A percentile compares a stretch with the other conserved stretches of the same genome.
Evolutionary conservation across 1,140 invertebrate genomes (phyloP).

Genomic region (Euglossa dilemma): DNA sequence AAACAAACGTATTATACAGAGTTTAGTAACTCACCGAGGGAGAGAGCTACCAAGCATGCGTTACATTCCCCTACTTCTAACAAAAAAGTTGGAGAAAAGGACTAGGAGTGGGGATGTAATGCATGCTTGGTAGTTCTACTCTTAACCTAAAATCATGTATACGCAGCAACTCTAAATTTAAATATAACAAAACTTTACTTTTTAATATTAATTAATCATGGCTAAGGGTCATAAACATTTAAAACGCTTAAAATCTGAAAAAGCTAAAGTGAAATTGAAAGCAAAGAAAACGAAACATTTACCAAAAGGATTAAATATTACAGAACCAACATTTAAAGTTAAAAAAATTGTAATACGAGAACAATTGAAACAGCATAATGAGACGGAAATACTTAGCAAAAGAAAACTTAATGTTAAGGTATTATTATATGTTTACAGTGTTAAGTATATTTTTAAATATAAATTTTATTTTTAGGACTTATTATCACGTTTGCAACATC

Average conservation of each 20-base stretch:
- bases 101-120: neutral
- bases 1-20: too few species aligned
- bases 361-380: conserved; percentile 87
- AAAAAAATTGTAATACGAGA: conserved; percentile 92
- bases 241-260: conserved; percentile 89
- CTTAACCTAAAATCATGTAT: neutral
- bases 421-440: conserved; percentile 51
- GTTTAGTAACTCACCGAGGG: too few species aligned
- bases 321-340: conserved; percentile 93
- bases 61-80: too few species aligned
- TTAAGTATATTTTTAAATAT: neutral
- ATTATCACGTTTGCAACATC: conserved; percentile 89
- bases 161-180: neutral
- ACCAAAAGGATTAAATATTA: conserved; percentile 92
- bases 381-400: conserved; percentile 86
- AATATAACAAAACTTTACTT: neutral
- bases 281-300: conserved; percentile 84
- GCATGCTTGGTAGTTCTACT: too few species aligned
- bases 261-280: conserved; percentile 90
- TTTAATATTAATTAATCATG: conserved; percentile 70
- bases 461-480: conserved; percentile 84
- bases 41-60: too few species aligned
- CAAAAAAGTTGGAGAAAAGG: too few species aligned
- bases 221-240: conserved; percentile 84
- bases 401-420: conserved; percentile 89